Base-by-base conservation (phyloP, 1,140 invertebrate genomes). In the Akabosia matsudoensis region DNA sequence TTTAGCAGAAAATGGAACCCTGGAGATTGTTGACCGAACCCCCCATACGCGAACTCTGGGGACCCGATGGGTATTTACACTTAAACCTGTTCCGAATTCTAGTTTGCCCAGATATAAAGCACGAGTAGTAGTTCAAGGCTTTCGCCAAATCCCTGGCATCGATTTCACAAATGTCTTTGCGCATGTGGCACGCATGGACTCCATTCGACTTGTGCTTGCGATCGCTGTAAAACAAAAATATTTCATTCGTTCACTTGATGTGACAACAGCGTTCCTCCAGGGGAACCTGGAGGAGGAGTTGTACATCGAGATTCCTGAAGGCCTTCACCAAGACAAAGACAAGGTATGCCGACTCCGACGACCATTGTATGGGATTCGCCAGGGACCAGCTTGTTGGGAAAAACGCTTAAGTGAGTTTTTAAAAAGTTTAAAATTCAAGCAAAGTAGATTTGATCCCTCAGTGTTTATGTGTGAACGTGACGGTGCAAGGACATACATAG, bases 341-440 rank as follows among this genome's bases (percentile, higher is more conserved):
- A 18, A 22, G 26, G 75, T 76, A 1, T 73, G 75, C 28, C 70
- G 73, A 80, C 74, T 87, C 10, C 83, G 82, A 37, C 85, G 84
- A 76, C 83, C 82, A 26, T 34, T 87, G 7, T 86, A 86, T 76
- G 84, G 84, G 1, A 64, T 87, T 10, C 85, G 86, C 76, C 85
- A 88, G 78, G 83, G 84, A 24, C 83, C 84, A 22, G 76, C 83
- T 28, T 82, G 79, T 22, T 87, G 85, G 84, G 84, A 85, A 76
- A 80, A 70, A 33, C 45, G 45, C 7, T 30, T 78, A 14, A n/a
- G 1, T 4, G 28, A 30, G 30, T 72, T 31, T 24, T 51, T 76
- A 1, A 26, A 33, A 24, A 31, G 13, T 1, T 33, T 72, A 1
- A 22, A 31, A 18, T 73, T 76, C 13, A 31, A 45, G 18, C 7